These are phyloP conservation scores for Orchesellides sinensis DNA, from an alignment of 2,888 invertebrate species.

Conservation along the genomic window DNA sequence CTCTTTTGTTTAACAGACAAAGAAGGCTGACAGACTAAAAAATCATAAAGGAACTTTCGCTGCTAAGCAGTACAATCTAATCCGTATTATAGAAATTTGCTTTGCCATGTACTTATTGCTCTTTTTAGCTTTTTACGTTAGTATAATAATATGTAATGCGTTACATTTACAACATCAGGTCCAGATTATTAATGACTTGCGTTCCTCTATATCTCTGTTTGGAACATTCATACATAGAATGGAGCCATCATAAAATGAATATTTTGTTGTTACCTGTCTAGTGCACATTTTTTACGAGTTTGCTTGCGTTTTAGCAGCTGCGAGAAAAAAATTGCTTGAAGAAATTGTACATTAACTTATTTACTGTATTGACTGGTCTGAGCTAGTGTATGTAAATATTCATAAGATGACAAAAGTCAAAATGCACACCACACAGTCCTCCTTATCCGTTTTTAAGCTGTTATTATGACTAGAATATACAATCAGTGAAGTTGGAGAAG, in stretches of 20 bases:
- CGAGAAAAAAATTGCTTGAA: too few species aligned
- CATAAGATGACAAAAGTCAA: constrained; percentile 22
- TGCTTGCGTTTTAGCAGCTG: constrained; percentile 25
- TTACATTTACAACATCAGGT: too few species aligned
- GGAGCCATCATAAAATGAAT: too few species aligned
- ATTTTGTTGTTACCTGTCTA: not conserved
- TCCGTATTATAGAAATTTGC: too few species aligned
- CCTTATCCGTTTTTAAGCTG: constrained; percentile 3
- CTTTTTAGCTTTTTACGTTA: too few species aligned
- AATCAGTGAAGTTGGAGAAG: not conserved
- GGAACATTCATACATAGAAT: constrained; percentile 13
- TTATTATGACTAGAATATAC: not conserved
- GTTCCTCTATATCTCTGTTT: not conserved
- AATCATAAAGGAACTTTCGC: too few species aligned
- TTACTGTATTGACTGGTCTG: constrained; percentile 6
- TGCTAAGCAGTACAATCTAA: too few species aligned
- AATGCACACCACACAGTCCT: constrained; percentile 1
- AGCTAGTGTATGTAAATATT: constrained; percentile 28
- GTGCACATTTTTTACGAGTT: not conserved
- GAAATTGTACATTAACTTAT: not conserved
- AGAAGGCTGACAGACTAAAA: too few species aligned
- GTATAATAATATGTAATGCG: too few species aligned
- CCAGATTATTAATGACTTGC: constrained; percentile 46
- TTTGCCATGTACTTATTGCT: too few species aligned
- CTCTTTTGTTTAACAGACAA: too few species aligned